A percentile compares a stretch with the other conserved stretches of the same genome.
These are phyloP conservation scores for Oscheius sp. DNA, from an alignment of 2,888 invertebrate genomes.

Conservation along the genomic window DNA sequence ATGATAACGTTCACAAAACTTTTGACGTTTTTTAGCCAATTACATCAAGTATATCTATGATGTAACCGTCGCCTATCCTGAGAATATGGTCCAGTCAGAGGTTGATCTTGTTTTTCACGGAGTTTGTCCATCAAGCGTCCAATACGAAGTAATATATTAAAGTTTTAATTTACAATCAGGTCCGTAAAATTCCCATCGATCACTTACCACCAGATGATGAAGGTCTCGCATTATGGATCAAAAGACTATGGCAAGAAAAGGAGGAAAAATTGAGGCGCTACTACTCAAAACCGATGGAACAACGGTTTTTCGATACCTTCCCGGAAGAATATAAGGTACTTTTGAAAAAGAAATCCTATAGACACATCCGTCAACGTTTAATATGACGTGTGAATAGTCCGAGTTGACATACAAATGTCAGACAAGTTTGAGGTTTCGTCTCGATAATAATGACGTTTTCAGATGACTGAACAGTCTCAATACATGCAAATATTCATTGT, in stretches of 20 bases:
- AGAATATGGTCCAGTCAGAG: conserved; percentile 81
- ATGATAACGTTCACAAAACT: neutral
- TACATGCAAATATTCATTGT: conserved; percentile 49
- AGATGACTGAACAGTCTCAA: conserved; percentile 16
- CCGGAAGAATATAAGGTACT: conserved; percentile 19
- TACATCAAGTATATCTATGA: conserved; percentile 83
- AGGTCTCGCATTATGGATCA: conserved; percentile 70
- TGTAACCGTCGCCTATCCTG: conserved; percentile 82
- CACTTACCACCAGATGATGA: conserved; percentile 67
- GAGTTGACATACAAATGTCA: conserved; percentile 26
- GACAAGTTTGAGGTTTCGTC: conserved; percentile 3
- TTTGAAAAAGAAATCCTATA: neutral
- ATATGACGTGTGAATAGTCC: conserved; percentile 21
- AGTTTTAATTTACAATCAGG: conserved; percentile 28
- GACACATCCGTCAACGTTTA: neutral
- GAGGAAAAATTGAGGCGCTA: conserved; percentile 69
- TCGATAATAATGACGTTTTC: neutral
- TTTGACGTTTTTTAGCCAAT: conserved; percentile 71
- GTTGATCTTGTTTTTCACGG: conserved; percentile 78
- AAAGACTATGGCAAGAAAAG: conserved; percentile 71
- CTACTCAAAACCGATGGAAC: conserved; percentile 39
- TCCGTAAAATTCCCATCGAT: conserved; percentile 54
- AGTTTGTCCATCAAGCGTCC: conserved; percentile 80
- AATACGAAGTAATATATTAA: conserved; percentile 77
- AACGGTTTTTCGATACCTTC: conserved; percentile 37